Evolutionary conservation across 92 coral and sea anemone species (phyloP), one percentile per base, ranked within the genome.

Genomic region (Parazoanthus swiftii): DNA sequence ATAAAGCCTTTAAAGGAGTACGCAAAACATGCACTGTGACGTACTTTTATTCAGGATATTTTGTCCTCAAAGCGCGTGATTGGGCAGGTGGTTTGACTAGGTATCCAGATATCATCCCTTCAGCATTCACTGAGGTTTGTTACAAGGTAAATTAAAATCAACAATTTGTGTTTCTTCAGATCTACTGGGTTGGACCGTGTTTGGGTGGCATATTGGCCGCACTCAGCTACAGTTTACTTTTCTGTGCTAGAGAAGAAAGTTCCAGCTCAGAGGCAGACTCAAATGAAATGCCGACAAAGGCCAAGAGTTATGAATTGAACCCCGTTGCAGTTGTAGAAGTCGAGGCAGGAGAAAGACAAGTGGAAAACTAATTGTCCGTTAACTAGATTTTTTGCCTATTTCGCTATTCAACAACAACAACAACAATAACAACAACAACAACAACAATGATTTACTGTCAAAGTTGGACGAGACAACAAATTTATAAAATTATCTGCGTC

Each of bases 111-210:
- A 48, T 48, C 9, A 8, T 48, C 11, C 8, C 7, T 7, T 8
- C 9, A 48, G 51, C 51, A 23, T 68, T 29, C 6, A 6, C 33
- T 0, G 35, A 68, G 14, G 14, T n/a, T n/a, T 1, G 26, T 68
- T 8, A n/a, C 11, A 68, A n/a, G 25, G 35, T 68, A 68, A n/a
- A 14, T 7, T 29, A 29, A 29, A 29, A 72, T 72, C 23, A 8
- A 0, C 33, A 20, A 11, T 63, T 63, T 63, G 21, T 63, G 26
- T 63, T 74, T 36, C n/a, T 35, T 72, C 46, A 74, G 78, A 74
- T 74, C 78, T 74, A 74, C 42, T 74, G 78, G 78, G 78, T 74
- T 3, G 78, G 78, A 74, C 21, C 78, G 16, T 36, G 46, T 48
- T 74, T 74, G 78, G 78, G 78, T 14, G 78, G 44, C 6, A 39